Conservation (phyloP, 2,797 vertebrate species). For the Ispidina lecontei region DNA sequence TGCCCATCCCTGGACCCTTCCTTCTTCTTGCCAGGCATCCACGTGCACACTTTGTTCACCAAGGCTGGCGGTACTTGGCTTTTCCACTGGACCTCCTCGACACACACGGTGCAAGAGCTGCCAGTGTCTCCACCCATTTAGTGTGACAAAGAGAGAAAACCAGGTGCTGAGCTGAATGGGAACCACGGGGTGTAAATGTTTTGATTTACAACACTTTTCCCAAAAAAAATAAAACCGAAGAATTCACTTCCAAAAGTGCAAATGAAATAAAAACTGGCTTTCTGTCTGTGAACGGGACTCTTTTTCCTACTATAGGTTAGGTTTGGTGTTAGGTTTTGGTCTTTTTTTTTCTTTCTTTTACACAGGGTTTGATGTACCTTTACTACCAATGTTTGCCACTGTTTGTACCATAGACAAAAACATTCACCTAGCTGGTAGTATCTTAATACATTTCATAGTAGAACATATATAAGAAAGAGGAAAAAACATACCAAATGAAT, state of each 20-base stretch:
- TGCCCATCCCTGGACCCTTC: neutral
- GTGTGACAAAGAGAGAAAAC: conserved; percentile 7
- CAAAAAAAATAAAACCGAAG: conserved; percentile 64
- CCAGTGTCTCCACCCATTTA: neutral
- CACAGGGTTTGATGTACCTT: conserved; percentile 20
- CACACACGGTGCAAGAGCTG: neutral
- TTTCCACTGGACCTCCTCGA: neutral
- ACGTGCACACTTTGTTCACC: rapidly evolving
- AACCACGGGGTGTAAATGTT: conserved; percentile 30
- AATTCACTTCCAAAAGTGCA: conserved; percentile 71
- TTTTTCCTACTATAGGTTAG: neutral
- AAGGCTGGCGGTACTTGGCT: rapidly evolving
- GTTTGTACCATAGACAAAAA: conserved; percentile 66
- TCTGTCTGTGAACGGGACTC: neutral
- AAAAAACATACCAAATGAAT: conserved; percentile 70
- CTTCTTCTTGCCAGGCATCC: neutral
- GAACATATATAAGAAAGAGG: conserved; percentile 69
- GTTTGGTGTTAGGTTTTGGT: neutral
- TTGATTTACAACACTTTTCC: conserved; percentile 54
- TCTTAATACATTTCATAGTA: conserved; percentile 71
- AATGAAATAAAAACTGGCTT: conserved; percentile 41
- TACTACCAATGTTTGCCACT: conserved; percentile 23
- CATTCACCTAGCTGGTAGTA: conserved; percentile 61
- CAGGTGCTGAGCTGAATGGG: conserved; percentile 15
- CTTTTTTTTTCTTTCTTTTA: neutral